phyloP scores from a whole-genome alignment of 1,140 invertebrate genomes.

The Ostrea edulis region DNA sequence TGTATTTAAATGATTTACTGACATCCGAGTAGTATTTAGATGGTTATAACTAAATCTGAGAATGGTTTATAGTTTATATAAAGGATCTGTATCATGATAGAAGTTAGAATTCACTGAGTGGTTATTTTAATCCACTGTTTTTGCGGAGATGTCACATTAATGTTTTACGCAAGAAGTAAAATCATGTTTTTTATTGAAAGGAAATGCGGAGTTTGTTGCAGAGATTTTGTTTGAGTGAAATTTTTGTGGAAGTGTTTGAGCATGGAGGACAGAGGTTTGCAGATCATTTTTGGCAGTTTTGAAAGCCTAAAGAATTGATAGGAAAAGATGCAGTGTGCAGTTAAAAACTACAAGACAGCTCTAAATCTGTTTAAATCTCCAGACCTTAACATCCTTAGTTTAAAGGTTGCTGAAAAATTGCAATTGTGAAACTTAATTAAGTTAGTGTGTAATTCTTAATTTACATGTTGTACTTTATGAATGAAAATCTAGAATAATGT shows the following conservation, averaged over 20 bases:
- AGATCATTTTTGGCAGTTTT: background rate
- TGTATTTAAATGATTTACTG: too few relatives aligned
- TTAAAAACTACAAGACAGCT: too few relatives aligned
- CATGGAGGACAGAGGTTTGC: background rate
- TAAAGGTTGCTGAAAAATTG: too few relatives aligned
- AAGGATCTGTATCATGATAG: background rate
- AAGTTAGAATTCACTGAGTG: background rate
- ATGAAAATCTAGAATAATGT: too few relatives aligned
- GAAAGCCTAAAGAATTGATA: background rate
- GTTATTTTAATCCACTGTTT: background rate
- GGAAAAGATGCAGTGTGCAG: background rate
- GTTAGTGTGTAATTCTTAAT: too few relatives aligned
- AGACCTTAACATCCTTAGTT: too few relatives aligned
- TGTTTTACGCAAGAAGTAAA: background rate
- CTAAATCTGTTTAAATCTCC: too few relatives aligned
- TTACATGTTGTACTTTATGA: too few relatives aligned
- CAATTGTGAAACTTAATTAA: too few relatives aligned
- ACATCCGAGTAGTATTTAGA: too few relatives aligned
- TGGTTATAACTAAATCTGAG: too few relatives aligned
- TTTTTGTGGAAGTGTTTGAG: background rate
- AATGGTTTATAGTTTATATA: too few relatives aligned
- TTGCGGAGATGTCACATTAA: background rate
- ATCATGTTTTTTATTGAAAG: background rate
- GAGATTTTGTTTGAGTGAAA: background rate
- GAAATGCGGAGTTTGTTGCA: background rate